Evolutionary conservation across 2,888 invertebrate species (phyloP).

Genomic region (Ceramica pisi): DNA sequence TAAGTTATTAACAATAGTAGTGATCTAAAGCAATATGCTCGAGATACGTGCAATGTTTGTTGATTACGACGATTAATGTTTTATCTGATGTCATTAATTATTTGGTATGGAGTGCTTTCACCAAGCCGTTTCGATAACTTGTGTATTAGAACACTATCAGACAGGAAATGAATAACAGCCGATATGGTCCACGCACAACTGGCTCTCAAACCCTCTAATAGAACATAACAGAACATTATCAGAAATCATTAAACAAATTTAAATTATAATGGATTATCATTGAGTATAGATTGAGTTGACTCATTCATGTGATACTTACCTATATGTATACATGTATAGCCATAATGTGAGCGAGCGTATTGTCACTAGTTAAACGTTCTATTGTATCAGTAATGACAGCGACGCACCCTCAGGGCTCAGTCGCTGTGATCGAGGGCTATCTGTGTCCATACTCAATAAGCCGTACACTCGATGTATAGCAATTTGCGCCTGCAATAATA

Average conservation of each 20-base stretch:
- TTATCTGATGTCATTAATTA: too few relatives aligned
- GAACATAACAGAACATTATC: not conserved
- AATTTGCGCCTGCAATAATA: slow-evolving; percentile 16
- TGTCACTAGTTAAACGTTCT: not conserved
- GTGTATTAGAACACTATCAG: not conserved
- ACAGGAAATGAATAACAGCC: too few relatives aligned
- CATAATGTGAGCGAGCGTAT: not conserved
- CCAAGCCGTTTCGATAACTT: not conserved
- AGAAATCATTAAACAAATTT: too few relatives aligned
- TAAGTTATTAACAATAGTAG: not conserved
- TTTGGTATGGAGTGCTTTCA: too few relatives aligned
- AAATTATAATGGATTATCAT: too few relatives aligned
- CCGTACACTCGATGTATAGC: not conserved
- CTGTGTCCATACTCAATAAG: not conserved
- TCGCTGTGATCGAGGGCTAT: not conserved
- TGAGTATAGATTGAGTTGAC: not conserved
- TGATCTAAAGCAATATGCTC: not conserved
- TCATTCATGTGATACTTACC: not conserved
- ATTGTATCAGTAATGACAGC: not conserved
- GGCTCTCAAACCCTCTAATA: too few relatives aligned
- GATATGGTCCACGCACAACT: too few relatives aligned
- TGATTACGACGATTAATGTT: not conserved
- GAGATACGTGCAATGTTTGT: not conserved
- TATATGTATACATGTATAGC: not conserved
- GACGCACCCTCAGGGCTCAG: not conserved